phyloP scores from a whole-genome alignment of 2,797 vertebrate genomes.

The Parauchenoglanis ngamensis region DNA sequence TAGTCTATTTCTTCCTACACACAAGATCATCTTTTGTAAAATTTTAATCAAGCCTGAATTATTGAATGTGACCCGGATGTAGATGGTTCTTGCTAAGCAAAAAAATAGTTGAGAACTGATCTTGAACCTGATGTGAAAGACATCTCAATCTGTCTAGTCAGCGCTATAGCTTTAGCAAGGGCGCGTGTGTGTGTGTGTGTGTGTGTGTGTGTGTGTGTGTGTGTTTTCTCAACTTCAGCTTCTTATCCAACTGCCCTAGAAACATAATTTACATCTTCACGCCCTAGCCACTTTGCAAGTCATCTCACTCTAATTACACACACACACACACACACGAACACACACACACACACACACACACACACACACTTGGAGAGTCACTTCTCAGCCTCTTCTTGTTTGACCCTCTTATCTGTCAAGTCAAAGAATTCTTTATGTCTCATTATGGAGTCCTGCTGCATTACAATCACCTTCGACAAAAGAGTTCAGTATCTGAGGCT shows the following conservation, averaged over 20 bases:
- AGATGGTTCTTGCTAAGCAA: not conserved
- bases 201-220: not conserved
- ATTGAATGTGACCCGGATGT: not conserved
- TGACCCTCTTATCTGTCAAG: conserved; percentile 26
- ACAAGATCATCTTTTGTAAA: not conserved
- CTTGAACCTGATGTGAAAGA: conserved; percentile 16
- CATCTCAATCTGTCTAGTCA: not conserved
- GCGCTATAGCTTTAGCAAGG: not conserved
- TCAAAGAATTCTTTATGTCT: conserved; percentile 37
- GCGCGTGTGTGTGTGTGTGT: not conserved
- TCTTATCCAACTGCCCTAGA: conserved; percentile 9
- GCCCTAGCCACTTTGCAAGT: not conserved
- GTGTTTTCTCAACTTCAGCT: not conserved
- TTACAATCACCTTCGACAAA: conserved; percentile 36
- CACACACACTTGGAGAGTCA: conserved; percentile 11
- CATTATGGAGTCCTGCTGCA: conserved; percentile 32
- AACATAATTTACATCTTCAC: not conserved
- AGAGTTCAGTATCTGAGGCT: not conserved
- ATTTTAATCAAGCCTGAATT: not conserved
- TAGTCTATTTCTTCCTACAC: not conserved
- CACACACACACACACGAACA: not conserved
- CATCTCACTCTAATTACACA: conserved; percentile 10
- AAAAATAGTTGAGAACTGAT: not conserved
- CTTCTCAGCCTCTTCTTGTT: conserved; percentile 11
- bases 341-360: not conserved